These are phyloP conservation scores for Mixornis gularis DNA, from an alignment of 2,113 vertebrate genomes.

Conservation along the genomic window DNA sequence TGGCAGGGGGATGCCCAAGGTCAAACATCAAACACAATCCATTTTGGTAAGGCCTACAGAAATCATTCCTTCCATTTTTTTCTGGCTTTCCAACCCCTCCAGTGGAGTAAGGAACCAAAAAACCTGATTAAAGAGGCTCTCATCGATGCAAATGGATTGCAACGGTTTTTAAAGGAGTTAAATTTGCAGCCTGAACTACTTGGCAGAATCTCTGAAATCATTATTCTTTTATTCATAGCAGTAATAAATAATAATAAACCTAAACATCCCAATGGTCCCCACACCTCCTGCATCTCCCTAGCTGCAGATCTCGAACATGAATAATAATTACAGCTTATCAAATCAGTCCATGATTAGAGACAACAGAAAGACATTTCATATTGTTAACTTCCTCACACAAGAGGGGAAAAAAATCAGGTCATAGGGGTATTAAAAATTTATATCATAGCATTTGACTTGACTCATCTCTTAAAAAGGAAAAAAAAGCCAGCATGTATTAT, in stretches of 20 bases:
- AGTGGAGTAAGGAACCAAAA: not conserved
- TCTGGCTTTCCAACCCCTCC: not conserved
- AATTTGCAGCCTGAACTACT: not conserved
- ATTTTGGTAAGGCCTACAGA: not conserved
- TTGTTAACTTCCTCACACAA: slow-evolving; percentile 17
- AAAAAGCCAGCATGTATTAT: slow-evolving; percentile 19
- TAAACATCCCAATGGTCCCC: not conserved
- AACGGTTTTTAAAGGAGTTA: slow-evolving; percentile 14
- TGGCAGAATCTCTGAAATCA: not conserved
- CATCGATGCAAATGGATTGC: not conserved
- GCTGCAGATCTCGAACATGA: not conserved
- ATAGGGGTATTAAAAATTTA: slow-evolving; percentile 1
- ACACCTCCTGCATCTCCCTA: not conserved
- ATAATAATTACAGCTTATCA: slow-evolving; percentile 30
- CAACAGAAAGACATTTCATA: slow-evolving; percentile 24
- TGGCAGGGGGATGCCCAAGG: not conserved
- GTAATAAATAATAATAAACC: not conserved
- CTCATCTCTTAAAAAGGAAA: slow-evolving; percentile 30
- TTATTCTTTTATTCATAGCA: slow-evolving; percentile 45
- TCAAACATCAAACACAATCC: not conserved
- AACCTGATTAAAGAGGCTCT: not conserved
- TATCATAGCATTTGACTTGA: slow-evolving; percentile 20
- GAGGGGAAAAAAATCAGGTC: slow-evolving; percentile 26
- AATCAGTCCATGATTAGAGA: not conserved
- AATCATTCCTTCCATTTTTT: not conserved